Conservation (phyloP, 1,140 invertebrate species). For the Oedothorax gibbosus region DNA sequence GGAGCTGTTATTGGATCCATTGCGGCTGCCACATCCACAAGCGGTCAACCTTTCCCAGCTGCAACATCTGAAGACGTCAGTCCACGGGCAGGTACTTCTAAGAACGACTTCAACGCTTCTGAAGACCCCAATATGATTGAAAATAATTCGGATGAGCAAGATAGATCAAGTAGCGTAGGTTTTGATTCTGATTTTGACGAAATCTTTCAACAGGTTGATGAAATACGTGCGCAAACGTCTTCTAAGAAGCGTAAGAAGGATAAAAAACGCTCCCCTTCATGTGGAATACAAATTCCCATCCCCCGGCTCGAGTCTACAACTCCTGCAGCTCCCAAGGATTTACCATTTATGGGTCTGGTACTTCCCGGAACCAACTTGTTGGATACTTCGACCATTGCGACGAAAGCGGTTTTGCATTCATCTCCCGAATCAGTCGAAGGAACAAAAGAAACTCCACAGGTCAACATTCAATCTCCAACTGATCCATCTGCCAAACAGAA, state of each 20-base stretch:
- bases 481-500: not conserved
- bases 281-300: conserved; percentile 41
- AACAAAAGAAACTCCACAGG: not conserved
- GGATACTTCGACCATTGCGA: not conserved
- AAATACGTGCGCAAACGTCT: conserved; percentile 52
- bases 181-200: conserved; percentile 92
- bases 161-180: conserved; percentile 92
- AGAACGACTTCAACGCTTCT: not conserved
- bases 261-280: conserved; percentile 49
- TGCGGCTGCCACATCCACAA: conserved; percentile 41
- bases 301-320: conserved; percentile 36
- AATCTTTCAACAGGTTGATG: conserved; percentile 28
- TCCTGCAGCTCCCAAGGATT: not conserved
- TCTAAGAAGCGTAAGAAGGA: conserved; percentile 62
- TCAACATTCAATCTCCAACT: not conserved
- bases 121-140: conserved; percentile 61
- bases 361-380: conserved; percentile 33
- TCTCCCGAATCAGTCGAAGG: conserved; percentile 2
- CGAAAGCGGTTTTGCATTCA: not conserved
- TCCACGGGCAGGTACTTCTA: not conserved
- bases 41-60: conserved; percentile 58
- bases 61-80: not conserved
- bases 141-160: conserved; percentile 73
- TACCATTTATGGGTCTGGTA: conserved; percentile 18
- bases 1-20: conserved; percentile 47